phyloP scores from a whole-genome alignment of 1,140 invertebrate genomes.

The Anoplophora glabripennis region DNA sequence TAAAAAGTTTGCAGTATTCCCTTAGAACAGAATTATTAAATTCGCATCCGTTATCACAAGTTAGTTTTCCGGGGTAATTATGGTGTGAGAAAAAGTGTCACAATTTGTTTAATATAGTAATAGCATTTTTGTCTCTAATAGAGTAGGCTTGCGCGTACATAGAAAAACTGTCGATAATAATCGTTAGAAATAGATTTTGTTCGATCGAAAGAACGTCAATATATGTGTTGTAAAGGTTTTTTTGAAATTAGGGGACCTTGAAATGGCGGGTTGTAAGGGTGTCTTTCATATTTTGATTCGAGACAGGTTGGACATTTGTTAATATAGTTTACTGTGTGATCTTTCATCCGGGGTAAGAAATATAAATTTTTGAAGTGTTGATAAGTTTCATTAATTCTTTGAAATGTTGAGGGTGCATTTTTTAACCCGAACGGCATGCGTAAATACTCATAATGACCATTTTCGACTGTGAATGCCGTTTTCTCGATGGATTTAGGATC shows the following conservation, averaged over 20 bases:
- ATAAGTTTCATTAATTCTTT: slow-evolving; percentile 26
- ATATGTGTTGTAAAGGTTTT: no score
- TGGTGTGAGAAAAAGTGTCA: no score
- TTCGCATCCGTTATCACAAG: background rate
- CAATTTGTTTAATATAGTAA: no score
- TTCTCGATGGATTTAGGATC: no score
- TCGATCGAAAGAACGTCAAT: no score
- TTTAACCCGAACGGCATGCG: slow-evolving; percentile 49
- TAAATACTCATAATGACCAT: slow-evolving; percentile 42
- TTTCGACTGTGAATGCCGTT: background rate
- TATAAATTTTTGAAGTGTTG: slow-evolving; percentile 11
- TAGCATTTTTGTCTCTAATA: no score
- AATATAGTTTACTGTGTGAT: background rate
- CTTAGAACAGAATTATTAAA: no score
- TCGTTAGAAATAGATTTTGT: background rate
- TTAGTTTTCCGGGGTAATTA: background rate
- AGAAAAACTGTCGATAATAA: slow-evolving; percentile 15
- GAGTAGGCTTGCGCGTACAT: slow-evolving; percentile 22
- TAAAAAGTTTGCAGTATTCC: background rate
- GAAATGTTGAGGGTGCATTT: slow-evolving; percentile 49
- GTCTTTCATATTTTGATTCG: no score
- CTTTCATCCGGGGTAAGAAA: no score
- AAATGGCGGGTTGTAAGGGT: no score
- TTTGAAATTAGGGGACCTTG: no score
- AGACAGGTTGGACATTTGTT: no score